Base-by-base conservation (phyloP, 2,113 vertebrate genomes). In the Urocynchramus pylzowi region DNA sequence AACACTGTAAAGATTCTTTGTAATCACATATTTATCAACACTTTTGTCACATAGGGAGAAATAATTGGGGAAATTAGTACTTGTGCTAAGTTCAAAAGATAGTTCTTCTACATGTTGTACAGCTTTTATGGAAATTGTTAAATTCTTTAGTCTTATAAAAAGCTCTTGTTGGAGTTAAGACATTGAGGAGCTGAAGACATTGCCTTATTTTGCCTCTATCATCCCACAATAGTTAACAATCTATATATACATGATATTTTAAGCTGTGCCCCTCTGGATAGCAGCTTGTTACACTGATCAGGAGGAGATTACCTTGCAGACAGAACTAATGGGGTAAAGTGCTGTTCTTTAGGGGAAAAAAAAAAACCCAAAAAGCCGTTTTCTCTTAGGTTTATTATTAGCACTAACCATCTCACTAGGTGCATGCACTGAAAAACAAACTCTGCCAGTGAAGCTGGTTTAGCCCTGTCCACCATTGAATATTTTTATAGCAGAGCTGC, bases 321-420 rank as follows among this genome's bases (percentile, higher is more conserved):
- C 4, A 23, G 37, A 37, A 33, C 20, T 24, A 18, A 19, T 30
- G 16, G 39, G 21, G 10, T 44, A 15, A 91, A 87, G 7, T 39
- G 18, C 11, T 67, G 20, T 22, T 63, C 7, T 41, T 52, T 26
- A 53, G 21, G 26, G 10, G 1, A 0, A 0, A 16, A 11, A 16
- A 11, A 26, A 30, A 10, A 3, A 0, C 1, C 8, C 7, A 6
- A 28, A 60, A n/a, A 20, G 1, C 23, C 35, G 3, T 17, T 86
- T 63, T 42, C 6, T 22, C 6, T n/a, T 14, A 6, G 33, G 26
- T n/a, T 60, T 54, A 16, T 59, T 26, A 5, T 28, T 33, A 16
- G 15, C 27, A 69, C 8, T 42, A 42, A 28, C 37, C 17, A 8
- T 26, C 16, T 74, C 35, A 10, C 18, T 33, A 11, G 12, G 27